Conservation (phyloP, 1,140 invertebrate genomes). For the Drosophila kohkoa region DNA sequence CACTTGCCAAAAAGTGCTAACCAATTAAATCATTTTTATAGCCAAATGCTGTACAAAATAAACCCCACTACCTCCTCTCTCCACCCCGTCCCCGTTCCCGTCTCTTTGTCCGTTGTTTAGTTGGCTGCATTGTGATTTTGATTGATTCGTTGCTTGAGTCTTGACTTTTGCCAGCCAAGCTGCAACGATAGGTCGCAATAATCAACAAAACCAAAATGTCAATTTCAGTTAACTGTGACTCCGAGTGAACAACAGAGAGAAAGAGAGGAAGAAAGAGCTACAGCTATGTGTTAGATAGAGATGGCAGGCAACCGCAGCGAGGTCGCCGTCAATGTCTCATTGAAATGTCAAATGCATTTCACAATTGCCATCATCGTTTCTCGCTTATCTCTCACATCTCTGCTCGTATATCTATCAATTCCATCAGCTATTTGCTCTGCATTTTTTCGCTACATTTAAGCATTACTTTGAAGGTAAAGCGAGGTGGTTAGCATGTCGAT, state of each 20-base stretch:
- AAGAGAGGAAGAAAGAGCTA: slow-evolving; percentile 1
- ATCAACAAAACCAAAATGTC: slow-evolving; percentile 66
- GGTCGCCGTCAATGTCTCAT: slow-evolving; percentile 52
- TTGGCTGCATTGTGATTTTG: slow-evolving; percentile 48
- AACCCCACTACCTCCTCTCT: no score
- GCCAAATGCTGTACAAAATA: slow-evolving; percentile 68
- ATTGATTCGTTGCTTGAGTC: slow-evolving; percentile 59
- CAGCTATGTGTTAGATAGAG: neutral
- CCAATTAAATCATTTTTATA: slow-evolving; percentile 81
- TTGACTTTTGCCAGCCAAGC: slow-evolving; percentile 9
- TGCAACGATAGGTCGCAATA: slow-evolving; percentile 43
- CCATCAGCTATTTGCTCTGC: slow-evolving; percentile 8
- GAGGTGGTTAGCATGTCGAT: no score
- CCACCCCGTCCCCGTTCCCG: neutral
- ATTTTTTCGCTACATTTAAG: neutral
- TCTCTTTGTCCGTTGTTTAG: neutral
- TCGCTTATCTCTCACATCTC: slow-evolving; percentile 1
- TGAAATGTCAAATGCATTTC: slow-evolving; percentile 74
- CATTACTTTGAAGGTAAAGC: no score
- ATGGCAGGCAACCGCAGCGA: neutral
- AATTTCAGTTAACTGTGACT: slow-evolving; percentile 58
- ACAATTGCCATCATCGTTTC: slow-evolving; percentile 51
- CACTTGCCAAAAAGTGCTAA: slow-evolving; percentile 43
- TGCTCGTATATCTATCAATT: slow-evolving; percentile 11
- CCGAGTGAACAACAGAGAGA: neutral